phyloP scores from a whole-genome alignment of 2,113 vertebrate species.

The human (Homo sapiens) region DNA sequence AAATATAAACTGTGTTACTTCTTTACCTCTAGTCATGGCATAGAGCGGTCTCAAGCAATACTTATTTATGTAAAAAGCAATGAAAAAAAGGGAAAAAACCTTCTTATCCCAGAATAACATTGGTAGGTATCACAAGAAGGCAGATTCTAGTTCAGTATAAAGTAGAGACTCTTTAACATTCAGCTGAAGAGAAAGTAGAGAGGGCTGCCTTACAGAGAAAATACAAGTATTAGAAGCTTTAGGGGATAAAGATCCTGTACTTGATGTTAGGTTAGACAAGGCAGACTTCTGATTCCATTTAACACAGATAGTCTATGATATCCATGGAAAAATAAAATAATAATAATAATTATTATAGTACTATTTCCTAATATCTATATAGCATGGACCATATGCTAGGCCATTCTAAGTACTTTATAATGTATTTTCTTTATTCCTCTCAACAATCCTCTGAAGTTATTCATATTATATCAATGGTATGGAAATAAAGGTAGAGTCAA shows the following conservation, averaged over 20 bases:
- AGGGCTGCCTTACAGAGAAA: neutral
- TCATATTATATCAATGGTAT: neutral
- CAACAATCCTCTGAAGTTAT: neutral
- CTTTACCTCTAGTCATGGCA: neutral
- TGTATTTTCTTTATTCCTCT: neutral
- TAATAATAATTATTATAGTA: neutral
- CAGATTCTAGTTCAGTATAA: neutral
- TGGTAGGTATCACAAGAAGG: neutral
- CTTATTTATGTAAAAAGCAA: slow-evolving; percentile 7
- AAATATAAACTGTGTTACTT: neutral
- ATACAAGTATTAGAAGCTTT: neutral
- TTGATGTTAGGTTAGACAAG: slow-evolving; percentile 1
- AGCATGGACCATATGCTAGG: neutral
- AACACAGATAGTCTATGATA: neutral
- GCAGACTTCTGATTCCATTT: neutral
- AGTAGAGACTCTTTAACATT: neutral
- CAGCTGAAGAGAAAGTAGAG: slow-evolving; percentile 15
- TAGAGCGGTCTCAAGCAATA: neutral
- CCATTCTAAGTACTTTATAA: neutral
- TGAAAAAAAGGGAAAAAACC: neutral
- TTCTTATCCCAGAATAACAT: neutral
- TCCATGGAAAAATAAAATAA: neutral
- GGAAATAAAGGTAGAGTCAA: neutral
- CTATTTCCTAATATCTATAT: neutral
- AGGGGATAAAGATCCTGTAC: neutral